Conservation (phyloP, 2,113 vertebrate genomes). For the Xiphias gladius region DNA sequence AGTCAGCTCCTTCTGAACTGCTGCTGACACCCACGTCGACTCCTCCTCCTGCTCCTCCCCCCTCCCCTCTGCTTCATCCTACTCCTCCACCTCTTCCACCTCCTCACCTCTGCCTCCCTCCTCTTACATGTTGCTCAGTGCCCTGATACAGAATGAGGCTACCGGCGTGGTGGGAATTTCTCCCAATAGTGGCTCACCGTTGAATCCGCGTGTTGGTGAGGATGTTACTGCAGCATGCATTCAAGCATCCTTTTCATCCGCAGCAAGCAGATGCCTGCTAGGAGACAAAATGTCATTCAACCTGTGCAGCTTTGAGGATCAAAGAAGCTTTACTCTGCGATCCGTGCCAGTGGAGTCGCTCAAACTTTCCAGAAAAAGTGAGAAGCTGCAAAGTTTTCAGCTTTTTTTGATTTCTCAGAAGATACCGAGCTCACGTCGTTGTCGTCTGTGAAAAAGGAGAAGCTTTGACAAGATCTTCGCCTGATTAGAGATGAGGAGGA, state of each 20-base stretch:
- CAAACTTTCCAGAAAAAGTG: constrained; percentile 53
- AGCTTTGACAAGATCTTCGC: not conserved
- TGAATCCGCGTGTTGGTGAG: constrained; percentile 54
- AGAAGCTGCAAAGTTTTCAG: not conserved
- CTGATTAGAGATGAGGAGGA: constrained; percentile 22
- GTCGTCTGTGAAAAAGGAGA: constrained; percentile 2
- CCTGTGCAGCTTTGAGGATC: constrained; percentile 35
- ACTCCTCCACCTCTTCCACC: constrained; percentile 62
- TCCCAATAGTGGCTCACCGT: constrained; percentile 47
- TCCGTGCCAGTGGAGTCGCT: constrained; percentile 23
- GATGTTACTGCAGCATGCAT: constrained; percentile 8
- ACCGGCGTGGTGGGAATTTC: constrained; percentile 74
- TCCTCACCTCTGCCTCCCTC: constrained; percentile 63
- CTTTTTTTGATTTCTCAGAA: constrained; percentile 10
- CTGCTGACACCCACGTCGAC: constrained; percentile 56
- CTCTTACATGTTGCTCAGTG: constrained; percentile 71
- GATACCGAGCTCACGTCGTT: not conserved
- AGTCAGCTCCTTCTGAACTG: constrained; percentile 38
- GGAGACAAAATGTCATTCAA: constrained; percentile 24
- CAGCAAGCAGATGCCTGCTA: not conserved
- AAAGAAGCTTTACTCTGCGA: not conserved
- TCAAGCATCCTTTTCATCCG: constrained; percentile 17
- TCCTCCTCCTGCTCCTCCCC: constrained; percentile 60
- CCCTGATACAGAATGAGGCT: constrained; percentile 69
- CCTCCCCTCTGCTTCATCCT: constrained; percentile 41